Evolutionary conservation across 2,113 vertebrate genomes (phyloP).

Genomic region (Chaetorhynchus papuensis): DNA sequence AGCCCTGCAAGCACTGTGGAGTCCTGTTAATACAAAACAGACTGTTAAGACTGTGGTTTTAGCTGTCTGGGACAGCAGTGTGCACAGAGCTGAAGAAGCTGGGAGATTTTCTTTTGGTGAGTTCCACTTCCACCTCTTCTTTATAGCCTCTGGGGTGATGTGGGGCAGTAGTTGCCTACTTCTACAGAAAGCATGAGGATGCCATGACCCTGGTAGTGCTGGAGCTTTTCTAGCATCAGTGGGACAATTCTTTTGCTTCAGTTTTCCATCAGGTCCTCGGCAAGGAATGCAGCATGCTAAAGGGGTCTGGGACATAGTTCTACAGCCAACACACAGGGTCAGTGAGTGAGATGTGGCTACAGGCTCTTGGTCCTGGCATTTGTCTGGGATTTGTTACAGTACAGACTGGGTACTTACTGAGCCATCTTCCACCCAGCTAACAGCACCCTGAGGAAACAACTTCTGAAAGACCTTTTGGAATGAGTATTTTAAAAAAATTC

Average conservation of each 20-base stretch:
- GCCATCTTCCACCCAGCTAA: neutral
- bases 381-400: neutral
- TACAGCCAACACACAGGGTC: too few species aligned
- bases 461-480: neutral
- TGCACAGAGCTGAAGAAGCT: neutral
- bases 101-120: neutral
- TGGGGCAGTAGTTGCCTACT: neutral
- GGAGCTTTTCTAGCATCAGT: slow-evolving; percentile 86
- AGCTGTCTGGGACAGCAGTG: neutral
- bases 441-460: neutral
- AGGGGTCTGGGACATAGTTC: neutral
- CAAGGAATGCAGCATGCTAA: slow-evolving; percentile 52
- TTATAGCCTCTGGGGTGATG: neutral
- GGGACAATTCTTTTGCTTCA: slow-evolving; percentile 80
- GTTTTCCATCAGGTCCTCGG: slow-evolving; percentile 80
- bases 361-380: neutral
- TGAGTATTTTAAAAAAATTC: neutral
- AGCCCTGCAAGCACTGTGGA: neutral
- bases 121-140: neutral
- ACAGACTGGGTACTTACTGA: neutral
- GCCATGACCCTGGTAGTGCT: slow-evolving; percentile 80
- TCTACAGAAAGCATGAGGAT: slow-evolving; percentile 84
- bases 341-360: neutral
- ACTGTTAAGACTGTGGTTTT: neutral
- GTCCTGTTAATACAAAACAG: neutral